phyloP scores from a whole-genome alignment of 2,888 invertebrate species.

The Eupeodes latifasciatus region DNA sequence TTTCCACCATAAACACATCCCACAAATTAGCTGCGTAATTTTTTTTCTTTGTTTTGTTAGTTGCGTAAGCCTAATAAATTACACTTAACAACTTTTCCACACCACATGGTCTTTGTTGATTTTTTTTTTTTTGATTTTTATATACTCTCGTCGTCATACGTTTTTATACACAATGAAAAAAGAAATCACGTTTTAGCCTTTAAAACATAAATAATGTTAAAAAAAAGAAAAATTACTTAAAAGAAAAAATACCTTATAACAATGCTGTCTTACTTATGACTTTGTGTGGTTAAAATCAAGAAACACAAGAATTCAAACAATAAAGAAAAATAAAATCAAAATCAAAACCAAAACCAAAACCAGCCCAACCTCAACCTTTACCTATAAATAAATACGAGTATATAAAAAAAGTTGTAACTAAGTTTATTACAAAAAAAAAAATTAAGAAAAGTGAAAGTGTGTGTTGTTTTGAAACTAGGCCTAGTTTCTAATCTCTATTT shows the following conservation, averaged over 20 bases:
- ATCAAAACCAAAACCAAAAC: background rate
- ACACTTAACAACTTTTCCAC: constrained; percentile 60
- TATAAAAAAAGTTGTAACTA: constrained; percentile 13
- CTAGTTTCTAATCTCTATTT: constrained; percentile 62
- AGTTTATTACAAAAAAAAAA: background rate
- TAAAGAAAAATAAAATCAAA: background rate
- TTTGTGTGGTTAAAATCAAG: constrained; percentile 30
- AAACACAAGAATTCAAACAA: constrained; percentile 33
- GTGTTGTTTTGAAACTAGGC: constrained; percentile 61
- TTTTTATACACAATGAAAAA: constrained; percentile 14
- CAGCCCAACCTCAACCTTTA: constrained; percentile 58
- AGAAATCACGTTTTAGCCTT: constrained; percentile 71
- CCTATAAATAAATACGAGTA: background rate
- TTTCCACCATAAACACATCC: constrained; percentile 54
- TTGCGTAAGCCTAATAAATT: constrained; percentile 70
- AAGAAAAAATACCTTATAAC: constrained; percentile 36
- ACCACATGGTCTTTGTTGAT: constrained; percentile 18
- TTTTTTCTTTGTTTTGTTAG: constrained; percentile 27
- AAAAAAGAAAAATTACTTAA: constrained; percentile 32
- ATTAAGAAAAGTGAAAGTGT: constrained; percentile 77
- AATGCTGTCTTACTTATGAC: constrained; percentile 47
- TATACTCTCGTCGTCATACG: background rate
- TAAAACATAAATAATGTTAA: constrained; percentile 29
- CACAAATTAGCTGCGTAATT: constrained; percentile 51
- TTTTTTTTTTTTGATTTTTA: background rate